Evolutionary conservation across 2,797 vertebrate genomes (phyloP), one percentile per base, ranked within the genome.

Genomic region (Mionectes olivaceus): DNA sequence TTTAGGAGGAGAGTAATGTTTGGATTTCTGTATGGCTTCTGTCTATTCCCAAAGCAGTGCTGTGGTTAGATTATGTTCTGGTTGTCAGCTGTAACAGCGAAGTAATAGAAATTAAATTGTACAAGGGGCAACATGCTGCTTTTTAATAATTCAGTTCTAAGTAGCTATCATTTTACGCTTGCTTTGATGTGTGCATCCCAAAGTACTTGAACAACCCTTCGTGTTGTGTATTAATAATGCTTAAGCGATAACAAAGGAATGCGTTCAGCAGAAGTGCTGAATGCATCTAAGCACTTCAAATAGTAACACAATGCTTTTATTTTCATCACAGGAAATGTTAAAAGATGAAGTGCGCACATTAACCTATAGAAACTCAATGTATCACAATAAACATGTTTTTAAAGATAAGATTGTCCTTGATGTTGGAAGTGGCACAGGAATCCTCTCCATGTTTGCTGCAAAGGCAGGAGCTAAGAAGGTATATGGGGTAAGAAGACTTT

Each of bases 371-470:
- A 99, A 99, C 93, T 99, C 99, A 94, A 99, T 99, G 99, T 99
- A 99, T 97, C 99, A 99, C 98, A 99, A 99, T 98, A 99, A 99
- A 93, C 99, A 99, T 5, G 98, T 99, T 93, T 99, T 99, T 98
- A 99, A 99, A 97, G 99, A 99, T 97, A 99, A 99, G 95, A 98
- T 99, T 70, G 99, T 99, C 76, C 97, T 99, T 94, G 99, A 99
- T 30, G 99, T 99, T 13, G 99, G 99, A 50, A 99, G 99, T 19
- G 99, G 99, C 50, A 99, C 99, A 0, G 99, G 99, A 73, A 99
- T 99, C 97, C 99, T 99, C 49, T 99, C 99, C 37, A 99, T 99
- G 99, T 99, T 99, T 80, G 99, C 99, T 55, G 99, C 99, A 92
- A 99, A 99, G 84, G 99, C 99, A 6, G 99, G 99, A 67, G 99